Evolutionary conservation across 1,140 invertebrate genomes (phyloP).

Genomic region (Lepidotrigona ventralis): DNA sequence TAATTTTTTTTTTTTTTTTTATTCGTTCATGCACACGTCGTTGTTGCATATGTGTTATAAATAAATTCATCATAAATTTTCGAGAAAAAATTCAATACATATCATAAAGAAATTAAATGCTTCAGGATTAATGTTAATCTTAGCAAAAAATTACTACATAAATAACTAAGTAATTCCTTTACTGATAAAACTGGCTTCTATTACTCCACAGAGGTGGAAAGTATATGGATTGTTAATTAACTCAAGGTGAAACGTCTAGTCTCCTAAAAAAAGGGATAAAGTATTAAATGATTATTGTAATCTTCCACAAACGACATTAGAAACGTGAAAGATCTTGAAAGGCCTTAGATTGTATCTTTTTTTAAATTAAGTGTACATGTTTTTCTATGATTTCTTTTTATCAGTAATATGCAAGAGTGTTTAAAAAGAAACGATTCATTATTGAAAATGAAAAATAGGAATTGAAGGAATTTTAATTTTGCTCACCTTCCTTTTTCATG

Average conservation of each 20-base stretch:
- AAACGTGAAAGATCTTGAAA: background rate
- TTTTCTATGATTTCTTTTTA: background rate
- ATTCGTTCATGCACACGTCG: background rate
- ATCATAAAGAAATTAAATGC: no score
- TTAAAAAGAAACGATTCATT: no score
- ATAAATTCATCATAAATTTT: background rate
- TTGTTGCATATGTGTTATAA: background rate
- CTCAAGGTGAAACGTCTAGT: background rate
- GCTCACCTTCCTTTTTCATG: slow-evolving; percentile 98
- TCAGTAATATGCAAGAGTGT: background rate
- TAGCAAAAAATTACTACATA: background rate
- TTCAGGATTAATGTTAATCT: background rate
- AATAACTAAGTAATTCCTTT: background rate
- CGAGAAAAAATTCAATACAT: no score
- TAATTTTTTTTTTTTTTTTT: background rate
- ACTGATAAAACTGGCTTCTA: background rate
- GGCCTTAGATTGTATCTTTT: background rate
- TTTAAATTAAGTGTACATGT: background rate
- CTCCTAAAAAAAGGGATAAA: background rate
- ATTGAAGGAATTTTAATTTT: background rate
- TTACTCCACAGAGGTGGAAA: slow-evolving; percentile 1
- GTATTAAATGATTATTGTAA: background rate
- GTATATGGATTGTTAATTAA: slow-evolving; percentile 3
- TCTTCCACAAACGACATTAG: background rate
- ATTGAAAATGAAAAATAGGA: background rate